Evolutionary conservation across 1,140 invertebrate genomes (phyloP).

Genomic region (Eurosta solidaginis): DNA sequence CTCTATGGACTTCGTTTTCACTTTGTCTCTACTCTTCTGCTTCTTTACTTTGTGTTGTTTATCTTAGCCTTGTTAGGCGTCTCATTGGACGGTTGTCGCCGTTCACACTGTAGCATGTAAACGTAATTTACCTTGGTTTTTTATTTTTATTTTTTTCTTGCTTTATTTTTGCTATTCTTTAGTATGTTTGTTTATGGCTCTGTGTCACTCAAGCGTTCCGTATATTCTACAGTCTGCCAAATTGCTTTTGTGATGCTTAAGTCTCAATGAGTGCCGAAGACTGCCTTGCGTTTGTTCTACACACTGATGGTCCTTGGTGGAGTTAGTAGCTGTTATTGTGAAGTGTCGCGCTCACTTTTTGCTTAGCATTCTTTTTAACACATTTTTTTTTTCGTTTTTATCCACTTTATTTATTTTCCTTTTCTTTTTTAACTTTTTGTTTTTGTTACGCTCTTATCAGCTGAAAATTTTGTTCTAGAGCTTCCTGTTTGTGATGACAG

Average conservation of each 20-base stretch:
- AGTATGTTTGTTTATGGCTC: not conserved
- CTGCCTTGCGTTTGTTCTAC: not conserved
- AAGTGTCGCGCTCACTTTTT: conserved; percentile 9
- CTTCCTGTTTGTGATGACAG: conserved; percentile 13
- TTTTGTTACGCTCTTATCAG: conserved; percentile 23
- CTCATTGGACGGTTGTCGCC: not conserved
- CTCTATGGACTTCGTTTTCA: not conserved
- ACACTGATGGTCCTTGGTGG: not conserved
- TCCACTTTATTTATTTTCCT: not conserved
- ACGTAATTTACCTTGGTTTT: not conserved
- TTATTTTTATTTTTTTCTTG: not conserved
- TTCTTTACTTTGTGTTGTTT: not conserved
- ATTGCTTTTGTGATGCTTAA: not conserved
- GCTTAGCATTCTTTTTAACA: not conserved
- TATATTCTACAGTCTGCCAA: not conserved
- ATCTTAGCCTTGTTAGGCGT: not conserved
- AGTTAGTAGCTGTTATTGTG: not conserved
- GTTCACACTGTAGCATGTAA: not conserved
- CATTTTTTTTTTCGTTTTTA: not conserved
- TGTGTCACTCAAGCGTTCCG: not conserved
- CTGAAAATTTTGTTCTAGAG: not conserved
- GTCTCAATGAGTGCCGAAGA: not conserved
- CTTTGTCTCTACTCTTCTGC: not conserved
- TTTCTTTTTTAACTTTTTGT: not conserved
- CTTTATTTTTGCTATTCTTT: not conserved